phyloP scores from a whole-genome alignment of 2,113 vertebrate species.

The Ptyas mucosa region DNA sequence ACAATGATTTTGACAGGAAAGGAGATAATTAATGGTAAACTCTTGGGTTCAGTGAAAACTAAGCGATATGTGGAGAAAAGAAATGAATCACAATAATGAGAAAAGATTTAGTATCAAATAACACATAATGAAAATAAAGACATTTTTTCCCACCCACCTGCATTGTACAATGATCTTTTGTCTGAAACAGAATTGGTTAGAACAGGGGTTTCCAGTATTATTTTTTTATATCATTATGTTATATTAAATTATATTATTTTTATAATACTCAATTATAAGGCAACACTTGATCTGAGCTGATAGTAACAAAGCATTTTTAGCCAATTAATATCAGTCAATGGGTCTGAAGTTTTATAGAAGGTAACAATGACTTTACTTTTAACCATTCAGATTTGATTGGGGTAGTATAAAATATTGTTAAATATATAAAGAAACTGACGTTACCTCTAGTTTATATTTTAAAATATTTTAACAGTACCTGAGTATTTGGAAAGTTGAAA shows the following conservation, averaged over 20 bases:
- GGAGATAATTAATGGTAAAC: not conserved
- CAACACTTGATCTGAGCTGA: not conserved
- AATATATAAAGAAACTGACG: not conserved
- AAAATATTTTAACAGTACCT: not conserved
- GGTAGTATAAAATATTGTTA: not conserved
- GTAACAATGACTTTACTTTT: not conserved
- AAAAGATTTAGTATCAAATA: not conserved
- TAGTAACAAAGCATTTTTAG: not conserved
- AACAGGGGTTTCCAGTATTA: not conserved
- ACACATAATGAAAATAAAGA: conserved; percentile 2
- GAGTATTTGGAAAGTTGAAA: not conserved
- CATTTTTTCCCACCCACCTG: not conserved
- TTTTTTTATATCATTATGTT: not conserved
- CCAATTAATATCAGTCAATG: not conserved
- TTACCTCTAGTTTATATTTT: not conserved
- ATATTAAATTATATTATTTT: not conserved
- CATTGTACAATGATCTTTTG: not conserved
- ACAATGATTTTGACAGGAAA: not conserved
- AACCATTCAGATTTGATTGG: not conserved
- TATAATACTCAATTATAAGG: not conserved
- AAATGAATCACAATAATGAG: not conserved
- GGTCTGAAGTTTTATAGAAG: not conserved
- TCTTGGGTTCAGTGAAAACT: not conserved
- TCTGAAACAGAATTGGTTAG: not conserved
- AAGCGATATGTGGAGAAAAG: not conserved